Evolutionary conservation across 2,888 invertebrate species (phyloP).

Genomic region (Sarcophaga rosellei): DNA sequence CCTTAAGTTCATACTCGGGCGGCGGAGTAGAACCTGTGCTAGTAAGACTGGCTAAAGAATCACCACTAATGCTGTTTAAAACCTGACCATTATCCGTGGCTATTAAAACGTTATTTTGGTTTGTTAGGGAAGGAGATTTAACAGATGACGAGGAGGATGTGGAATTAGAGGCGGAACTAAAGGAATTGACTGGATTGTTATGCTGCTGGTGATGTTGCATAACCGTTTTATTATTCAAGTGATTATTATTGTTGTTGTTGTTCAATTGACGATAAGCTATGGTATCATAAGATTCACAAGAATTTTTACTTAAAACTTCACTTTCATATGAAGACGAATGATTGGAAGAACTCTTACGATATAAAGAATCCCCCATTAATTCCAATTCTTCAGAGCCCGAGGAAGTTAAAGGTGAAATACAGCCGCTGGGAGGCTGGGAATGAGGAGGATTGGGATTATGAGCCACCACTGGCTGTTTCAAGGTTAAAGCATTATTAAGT

Average conservation of each 20-base stretch:
- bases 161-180: slow-evolving; percentile 59
- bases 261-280: slow-evolving; percentile 78
- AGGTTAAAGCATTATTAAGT: slow-evolving; percentile 58
- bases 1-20: slow-evolving; percentile 78
- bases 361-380: slow-evolving; percentile 70
- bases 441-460: slow-evolving; percentile 60
- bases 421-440: slow-evolving; percentile 16
- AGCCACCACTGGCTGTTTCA: slow-evolving; percentile 44
- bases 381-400: slow-evolving; percentile 49
- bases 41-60: slow-evolving; percentile 74
- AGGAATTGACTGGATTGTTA: background rate
- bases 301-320: slow-evolving; percentile 78
- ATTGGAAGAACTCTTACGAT: slow-evolving; percentile 77
- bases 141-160: slow-evolving; percentile 64
- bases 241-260: slow-evolving; percentile 66
- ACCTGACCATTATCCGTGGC: slow-evolving; percentile 54
- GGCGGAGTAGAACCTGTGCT: slow-evolving; percentile 78
- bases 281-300: slow-evolving; percentile 79
- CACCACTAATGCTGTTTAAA: slow-evolving; percentile 62
- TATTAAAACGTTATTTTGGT: slow-evolving; percentile 29
- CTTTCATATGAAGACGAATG: slow-evolving; percentile 76
- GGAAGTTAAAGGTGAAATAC: slow-evolving; percentile 47
- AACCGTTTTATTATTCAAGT: slow-evolving; percentile 66
- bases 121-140: slow-evolving; percentile 21
- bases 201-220: slow-evolving; percentile 6